Evolutionary conservation across 2,113 vertebrate species (phyloP).

Genomic region (Psittacula cyanocephala): DNA sequence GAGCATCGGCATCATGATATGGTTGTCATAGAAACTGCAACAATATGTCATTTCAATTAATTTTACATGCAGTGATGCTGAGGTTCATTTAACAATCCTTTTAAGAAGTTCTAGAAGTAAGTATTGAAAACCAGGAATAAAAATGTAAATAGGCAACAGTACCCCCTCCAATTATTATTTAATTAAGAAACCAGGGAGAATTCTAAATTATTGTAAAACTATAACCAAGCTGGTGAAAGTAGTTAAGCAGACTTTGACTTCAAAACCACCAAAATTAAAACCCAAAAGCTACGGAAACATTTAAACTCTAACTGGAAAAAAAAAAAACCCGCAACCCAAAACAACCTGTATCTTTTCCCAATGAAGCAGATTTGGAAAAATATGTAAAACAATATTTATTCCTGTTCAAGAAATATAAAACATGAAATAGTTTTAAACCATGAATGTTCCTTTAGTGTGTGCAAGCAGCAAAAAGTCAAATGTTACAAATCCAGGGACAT

Average conservation of each 20-base stretch:
- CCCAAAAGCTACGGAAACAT: not conserved
- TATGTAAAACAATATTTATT: slow-evolving; percentile 6
- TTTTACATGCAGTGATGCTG: slow-evolving; percentile 69
- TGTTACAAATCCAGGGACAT: slow-evolving; percentile 59
- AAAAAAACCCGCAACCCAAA: not conserved
- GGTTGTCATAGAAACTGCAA: slow-evolving; percentile 80
- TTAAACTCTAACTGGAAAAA: slow-evolving; percentile 41
- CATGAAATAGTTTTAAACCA: slow-evolving; percentile 63
- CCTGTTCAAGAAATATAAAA: slow-evolving; percentile 47
- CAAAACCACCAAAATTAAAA: slow-evolving; percentile 36
- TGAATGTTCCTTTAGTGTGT: slow-evolving; percentile 58
- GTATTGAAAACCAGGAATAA: slow-evolving; percentile 48
- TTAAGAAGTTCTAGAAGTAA: slow-evolving; percentile 68
- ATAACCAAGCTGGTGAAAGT: slow-evolving; percentile 16
- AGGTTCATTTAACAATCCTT: slow-evolving; percentile 55
- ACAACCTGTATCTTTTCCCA: not conserved
- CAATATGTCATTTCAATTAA: slow-evolving; percentile 80
- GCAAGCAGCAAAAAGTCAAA: slow-evolving; percentile 41
- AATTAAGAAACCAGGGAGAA: slow-evolving; percentile 40
- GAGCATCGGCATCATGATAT: slow-evolving; percentile 75
- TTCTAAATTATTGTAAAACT: slow-evolving; percentile 20
- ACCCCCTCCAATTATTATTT: slow-evolving; percentile 7
- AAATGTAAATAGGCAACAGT: slow-evolving; percentile 18
- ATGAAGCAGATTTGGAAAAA: slow-evolving; percentile 10
- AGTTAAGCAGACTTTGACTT: slow-evolving; percentile 54